A percentile compares a stretch with the other conserved stretches of the same genome.
phyloP scores from a whole-genome alignment of 2,888 invertebrate genomes.

The Pseudolycoriella hygida region DNA sequence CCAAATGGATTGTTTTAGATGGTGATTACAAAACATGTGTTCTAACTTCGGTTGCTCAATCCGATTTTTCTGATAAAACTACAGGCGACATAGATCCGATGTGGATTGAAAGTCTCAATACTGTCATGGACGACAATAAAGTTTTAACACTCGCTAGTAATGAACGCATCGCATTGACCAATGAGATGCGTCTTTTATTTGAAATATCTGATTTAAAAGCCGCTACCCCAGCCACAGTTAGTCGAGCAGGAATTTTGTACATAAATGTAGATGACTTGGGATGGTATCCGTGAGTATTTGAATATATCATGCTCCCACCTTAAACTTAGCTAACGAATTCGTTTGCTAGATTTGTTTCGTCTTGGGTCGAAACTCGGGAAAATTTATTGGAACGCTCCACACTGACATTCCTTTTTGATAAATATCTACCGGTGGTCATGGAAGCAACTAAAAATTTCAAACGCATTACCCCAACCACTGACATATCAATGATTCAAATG shows the following conservation, averaged over 20 bases:
- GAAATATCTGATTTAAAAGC: slow-evolving; percentile 83
- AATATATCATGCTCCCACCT: too few species aligned
- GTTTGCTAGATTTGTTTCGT: slow-evolving; percentile 55
- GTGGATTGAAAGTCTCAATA: slow-evolving; percentile 95
- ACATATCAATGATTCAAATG: slow-evolving; percentile 79
- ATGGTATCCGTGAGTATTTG: slow-evolving; percentile 68
- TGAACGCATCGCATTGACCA: slow-evolving; percentile 80
- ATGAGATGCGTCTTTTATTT: slow-evolving; percentile 76
- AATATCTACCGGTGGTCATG: slow-evolving; percentile 74
- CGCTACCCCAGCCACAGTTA: slow-evolving; percentile 92
- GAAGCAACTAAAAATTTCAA: slow-evolving; percentile 67
- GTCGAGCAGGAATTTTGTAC: slow-evolving; percentile 85
- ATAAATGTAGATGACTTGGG: slow-evolving; percentile 88
- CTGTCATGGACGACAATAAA: slow-evolving; percentile 96
- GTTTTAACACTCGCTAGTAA: slow-evolving; percentile 87
- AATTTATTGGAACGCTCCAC: slow-evolving; percentile 58
- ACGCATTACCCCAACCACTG: slow-evolving; percentile 78
- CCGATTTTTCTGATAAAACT: too few species aligned
- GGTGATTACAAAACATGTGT: slow-evolving; percentile 39
- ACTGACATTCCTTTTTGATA: slow-evolving; percentile 78
- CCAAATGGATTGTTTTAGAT: slow-evolving; percentile 91
- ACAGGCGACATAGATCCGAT: slow-evolving; percentile 44
- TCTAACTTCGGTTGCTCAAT: too few species aligned
- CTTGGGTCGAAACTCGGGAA: slow-evolving; percentile 70
- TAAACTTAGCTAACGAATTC: background rate